Percentiles rank a stretch among this genome's conserved stretches.
phyloP scores from a whole-genome alignment of 2,888 invertebrate species.

The Strigamia crassipes region DNA sequence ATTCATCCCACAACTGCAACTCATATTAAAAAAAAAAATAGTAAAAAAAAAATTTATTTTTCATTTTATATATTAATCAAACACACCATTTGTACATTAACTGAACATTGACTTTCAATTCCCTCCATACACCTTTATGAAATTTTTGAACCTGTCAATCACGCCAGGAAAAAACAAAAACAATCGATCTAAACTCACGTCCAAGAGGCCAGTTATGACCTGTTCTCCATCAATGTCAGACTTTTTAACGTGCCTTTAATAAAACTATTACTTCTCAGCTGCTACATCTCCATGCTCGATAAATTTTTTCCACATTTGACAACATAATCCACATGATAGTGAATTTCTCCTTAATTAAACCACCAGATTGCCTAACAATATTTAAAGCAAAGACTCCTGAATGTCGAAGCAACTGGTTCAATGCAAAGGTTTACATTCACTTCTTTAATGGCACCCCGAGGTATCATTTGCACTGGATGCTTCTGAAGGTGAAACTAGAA shows the following conservation, averaged over 20 bases:
- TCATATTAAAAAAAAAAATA: not conserved
- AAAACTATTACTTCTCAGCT: constrained; percentile 11
- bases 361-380: not conserved
- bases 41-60: not conserved
- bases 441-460: constrained; percentile 27
- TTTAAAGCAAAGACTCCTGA: not conserved
- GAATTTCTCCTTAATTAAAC: constrained; percentile 26
- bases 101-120: not conserved
- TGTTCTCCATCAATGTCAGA: not conserved
- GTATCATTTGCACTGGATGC: constrained; percentile 26
- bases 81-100: not conserved
- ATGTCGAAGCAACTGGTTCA: constrained; percentile 26
- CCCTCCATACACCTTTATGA: not conserved
- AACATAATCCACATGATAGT: not conserved
- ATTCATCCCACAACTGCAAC: constrained; percentile 6
- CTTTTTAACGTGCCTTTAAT: not conserved
- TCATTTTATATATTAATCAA: not conserved
- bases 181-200: not conserved
- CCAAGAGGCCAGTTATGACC: constrained; percentile 3
- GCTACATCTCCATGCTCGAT: not conserved
- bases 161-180: not conserved
- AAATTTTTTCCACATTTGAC: not conserved
- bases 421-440: not conserved
- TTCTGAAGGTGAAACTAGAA: not conserved
- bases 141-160: not conserved